Conservation (phyloP, 1,140 invertebrate species). For the Papilio polyxenes region DNA sequence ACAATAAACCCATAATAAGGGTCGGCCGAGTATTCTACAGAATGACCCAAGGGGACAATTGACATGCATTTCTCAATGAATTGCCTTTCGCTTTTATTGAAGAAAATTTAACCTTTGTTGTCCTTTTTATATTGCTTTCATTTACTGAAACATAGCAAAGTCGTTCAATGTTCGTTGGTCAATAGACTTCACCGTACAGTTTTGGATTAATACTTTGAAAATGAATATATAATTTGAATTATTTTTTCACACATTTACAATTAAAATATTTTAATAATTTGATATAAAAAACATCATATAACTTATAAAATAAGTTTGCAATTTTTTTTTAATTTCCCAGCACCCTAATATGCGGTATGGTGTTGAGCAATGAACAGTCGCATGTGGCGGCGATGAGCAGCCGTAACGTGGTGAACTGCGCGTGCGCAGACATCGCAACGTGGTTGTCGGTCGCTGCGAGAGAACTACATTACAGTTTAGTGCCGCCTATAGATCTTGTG, state of each 20-base stretch:
- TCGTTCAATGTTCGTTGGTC: no score
- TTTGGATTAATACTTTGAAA: no score
- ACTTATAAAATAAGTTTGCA: no score
- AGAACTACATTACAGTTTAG: slow-evolving; percentile 67
- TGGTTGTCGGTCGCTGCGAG: slow-evolving; percentile 66
- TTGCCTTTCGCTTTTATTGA: slow-evolving; percentile 27
- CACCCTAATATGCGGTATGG: slow-evolving; percentile 66
- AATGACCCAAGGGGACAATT: slow-evolving; percentile 32
- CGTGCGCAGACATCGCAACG: slow-evolving; percentile 64
- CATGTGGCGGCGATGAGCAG: slow-evolving; percentile 54
- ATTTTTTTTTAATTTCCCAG: slow-evolving; percentile 52
- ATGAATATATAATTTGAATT: no score
- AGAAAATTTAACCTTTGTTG: not conserved
- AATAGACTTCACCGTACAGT: no score
- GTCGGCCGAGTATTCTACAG: slow-evolving; percentile 5
- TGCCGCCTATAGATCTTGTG: slow-evolving; percentile 68
- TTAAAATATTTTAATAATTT: no score
- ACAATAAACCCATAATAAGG: slow-evolving; percentile 35
- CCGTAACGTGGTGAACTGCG: slow-evolving; percentile 63
- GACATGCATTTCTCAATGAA: slow-evolving; percentile 39
- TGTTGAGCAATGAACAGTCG: slow-evolving; percentile 70
- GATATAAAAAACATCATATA: no score
- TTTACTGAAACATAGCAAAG: not conserved
- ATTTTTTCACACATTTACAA: no score
- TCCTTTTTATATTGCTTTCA: not conserved